Conservation (phyloP, 2,888 invertebrate species). For the Cynaeus angustus region DNA sequence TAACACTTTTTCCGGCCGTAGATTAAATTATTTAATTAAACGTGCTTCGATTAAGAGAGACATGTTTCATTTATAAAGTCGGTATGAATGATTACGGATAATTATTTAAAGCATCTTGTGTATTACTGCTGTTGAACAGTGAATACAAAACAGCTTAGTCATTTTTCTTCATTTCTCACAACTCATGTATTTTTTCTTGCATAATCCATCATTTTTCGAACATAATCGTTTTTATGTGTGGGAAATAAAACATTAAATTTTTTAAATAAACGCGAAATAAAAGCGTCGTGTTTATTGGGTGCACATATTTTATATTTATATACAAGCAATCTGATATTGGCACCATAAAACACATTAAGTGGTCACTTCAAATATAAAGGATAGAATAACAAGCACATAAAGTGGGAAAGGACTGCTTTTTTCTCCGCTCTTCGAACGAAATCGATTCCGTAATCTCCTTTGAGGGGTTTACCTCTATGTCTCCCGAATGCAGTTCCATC, state of each 20-base stretch:
- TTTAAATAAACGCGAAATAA: conserved; percentile 47
- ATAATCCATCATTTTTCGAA: conserved; percentile 39
- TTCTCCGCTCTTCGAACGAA: conserved; percentile 64
- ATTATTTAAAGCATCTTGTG: conserved; percentile 37
- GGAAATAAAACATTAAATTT: conserved; percentile 33
- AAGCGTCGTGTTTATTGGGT: conserved; percentile 42
- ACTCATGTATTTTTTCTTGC: conserved; percentile 38
- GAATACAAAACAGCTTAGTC: conserved; percentile 32
- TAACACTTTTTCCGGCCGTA: conserved; percentile 28
- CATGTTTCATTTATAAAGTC: conserved; percentile 20
- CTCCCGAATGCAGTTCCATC: conserved; percentile 54
- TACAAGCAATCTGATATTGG: conserved; percentile 67
- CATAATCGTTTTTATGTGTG: conserved; percentile 28
- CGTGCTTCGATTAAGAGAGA: conserved; percentile 8
- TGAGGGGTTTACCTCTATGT: conserved; percentile 64
- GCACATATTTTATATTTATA: conserved; percentile 65
- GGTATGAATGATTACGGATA: conserved; percentile 35
- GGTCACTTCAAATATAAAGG: conserved; percentile 70
- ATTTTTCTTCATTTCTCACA: conserved; percentile 38
- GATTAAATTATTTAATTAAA: conserved; percentile 37
- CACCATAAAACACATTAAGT: conserved; percentile 69
- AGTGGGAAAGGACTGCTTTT: conserved; percentile 63
- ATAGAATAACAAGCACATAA: conserved; percentile 70
- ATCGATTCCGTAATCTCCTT: conserved; percentile 69
- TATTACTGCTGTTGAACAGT: conserved; percentile 32